phyloP scores from a whole-genome alignment of 2,113 vertebrate species.

The Corythornis vintsioides region DNA sequence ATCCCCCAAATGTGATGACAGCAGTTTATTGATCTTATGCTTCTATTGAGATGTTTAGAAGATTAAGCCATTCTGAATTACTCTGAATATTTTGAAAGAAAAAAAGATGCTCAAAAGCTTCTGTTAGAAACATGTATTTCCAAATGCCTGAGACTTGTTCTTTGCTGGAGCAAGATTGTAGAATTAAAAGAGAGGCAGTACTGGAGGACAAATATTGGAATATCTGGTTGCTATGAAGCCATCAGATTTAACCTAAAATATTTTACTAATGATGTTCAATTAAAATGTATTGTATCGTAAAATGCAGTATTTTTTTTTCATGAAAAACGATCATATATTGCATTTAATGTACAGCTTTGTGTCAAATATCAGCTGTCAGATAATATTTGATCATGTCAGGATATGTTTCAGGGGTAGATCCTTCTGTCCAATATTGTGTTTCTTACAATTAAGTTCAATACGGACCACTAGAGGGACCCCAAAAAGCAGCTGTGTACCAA shows the following conservation, averaged over 20 bases:
- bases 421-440: not conserved
- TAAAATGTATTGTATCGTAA: not conserved
- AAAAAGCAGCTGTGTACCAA: not conserved
- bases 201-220: not conserved
- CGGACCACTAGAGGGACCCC: conserved; percentile 33
- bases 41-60: not conserved
- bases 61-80: not conserved
- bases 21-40: not conserved
- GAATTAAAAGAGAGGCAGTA: not conserved
- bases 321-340: not conserved
- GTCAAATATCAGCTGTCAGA: not conserved
- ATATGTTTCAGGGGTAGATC: not conserved
- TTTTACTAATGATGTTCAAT: not conserved
- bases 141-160: not conserved
- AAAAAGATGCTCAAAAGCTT: not conserved
- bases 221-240: not conserved
- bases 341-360: not conserved
- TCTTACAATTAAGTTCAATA: not conserved
- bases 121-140: not conserved
- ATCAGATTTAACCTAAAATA: not conserved
- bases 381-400: not conserved
- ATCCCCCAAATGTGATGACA: not conserved
- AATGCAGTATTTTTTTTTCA: not conserved
- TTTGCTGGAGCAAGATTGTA: not conserved
- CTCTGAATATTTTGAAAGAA: not conserved